Evolutionary conservation across 2,113 vertebrate genomes (phyloP), one percentile per base, ranked within the genome.

Genomic region (Mugil cephalus): DNA sequence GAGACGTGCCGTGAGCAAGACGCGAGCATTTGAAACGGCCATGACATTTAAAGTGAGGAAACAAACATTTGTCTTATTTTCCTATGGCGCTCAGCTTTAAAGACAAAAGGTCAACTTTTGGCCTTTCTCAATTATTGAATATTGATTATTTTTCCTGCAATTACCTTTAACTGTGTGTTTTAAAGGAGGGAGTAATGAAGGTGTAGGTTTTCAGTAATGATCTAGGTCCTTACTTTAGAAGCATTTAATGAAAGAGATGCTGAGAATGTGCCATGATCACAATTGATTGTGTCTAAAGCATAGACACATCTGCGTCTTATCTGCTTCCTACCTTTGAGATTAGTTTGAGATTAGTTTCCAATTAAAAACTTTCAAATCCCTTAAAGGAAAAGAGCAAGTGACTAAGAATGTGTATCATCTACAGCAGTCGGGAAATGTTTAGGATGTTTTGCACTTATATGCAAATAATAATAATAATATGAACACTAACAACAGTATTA

Each of bases 31-130:
- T 60, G 50, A 50, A 66, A 45, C 8, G 6, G 15, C 51, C 3
- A 24, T 62, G 34, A 62, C 43, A 56, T 76, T 72, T 10, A 47
- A 15, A 10, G 6, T 4, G 10, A 40, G 47, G 46, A 59, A 74
- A 30, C 12, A 59, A 73, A 86, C 15, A 64, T 62, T 34, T 68
- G n/a, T 35, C 24, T 40, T 47, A 48, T 77, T 48, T 48, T 45
- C 18, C 56, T 15, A 7, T 8, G 8, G 17, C 7, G 1, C 4
- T 56, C n/a, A 52, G 38, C 43, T 71, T 30, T 45, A 15, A 39
- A 15, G 15, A 13, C 53, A n/a, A 61, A 77, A 77, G 55, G 65
- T 62, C 18, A 66, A 58, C 55, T 39, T 53, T 18, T 42, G 59
- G 66, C 47, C 43, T 79, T 73, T 62, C 50, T 51, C 7, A 12